Percentiles rank a stretch among this genome's conserved stretches.
Evolutionary conservation across 2,888 invertebrate genomes (phyloP).

Genomic region (Morpho deidamia): DNA sequence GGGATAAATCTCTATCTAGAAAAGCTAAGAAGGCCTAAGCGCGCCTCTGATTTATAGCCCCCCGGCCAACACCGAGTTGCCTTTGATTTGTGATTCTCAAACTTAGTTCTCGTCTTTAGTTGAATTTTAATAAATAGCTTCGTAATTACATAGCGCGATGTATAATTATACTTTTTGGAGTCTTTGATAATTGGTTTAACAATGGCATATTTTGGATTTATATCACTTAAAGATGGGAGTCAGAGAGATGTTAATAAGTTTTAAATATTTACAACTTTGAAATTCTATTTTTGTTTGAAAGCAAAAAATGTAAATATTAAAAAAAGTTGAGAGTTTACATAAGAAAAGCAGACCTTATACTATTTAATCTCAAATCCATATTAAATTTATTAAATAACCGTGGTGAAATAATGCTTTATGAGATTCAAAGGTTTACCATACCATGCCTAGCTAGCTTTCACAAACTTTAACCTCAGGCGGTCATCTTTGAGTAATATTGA

Average conservation of each 20-base stretch:
- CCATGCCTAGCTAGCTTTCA: too few species aligned
- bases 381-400: too few species aligned
- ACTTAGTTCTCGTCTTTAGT: constrained; percentile 69
- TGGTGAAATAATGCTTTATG: too few species aligned
- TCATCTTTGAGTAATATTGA: too few species aligned
- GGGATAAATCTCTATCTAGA: constrained; percentile 79
- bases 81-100: constrained; percentile 69
- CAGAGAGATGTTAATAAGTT: constrained; percentile 19
- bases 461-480: too few species aligned
- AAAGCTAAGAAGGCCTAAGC: constrained; percentile 78
- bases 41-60: constrained; percentile 68
- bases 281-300: background rate
- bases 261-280: background rate
- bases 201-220: constrained; percentile 44
- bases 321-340: too few species aligned
- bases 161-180: constrained; percentile 63
- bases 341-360: too few species aligned
- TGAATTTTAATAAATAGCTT: constrained; percentile 74
- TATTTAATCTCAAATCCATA: too few species aligned
- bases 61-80: constrained; percentile 59
- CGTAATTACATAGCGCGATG: constrained; percentile 63
- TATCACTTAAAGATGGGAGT: constrained; percentile 22
- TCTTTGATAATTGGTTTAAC: constrained; percentile 69
- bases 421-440: too few species aligned
- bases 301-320: too few species aligned